phyloP scores from a whole-genome alignment of 2,888 invertebrate species.

The Microplitis manilae region DNA sequence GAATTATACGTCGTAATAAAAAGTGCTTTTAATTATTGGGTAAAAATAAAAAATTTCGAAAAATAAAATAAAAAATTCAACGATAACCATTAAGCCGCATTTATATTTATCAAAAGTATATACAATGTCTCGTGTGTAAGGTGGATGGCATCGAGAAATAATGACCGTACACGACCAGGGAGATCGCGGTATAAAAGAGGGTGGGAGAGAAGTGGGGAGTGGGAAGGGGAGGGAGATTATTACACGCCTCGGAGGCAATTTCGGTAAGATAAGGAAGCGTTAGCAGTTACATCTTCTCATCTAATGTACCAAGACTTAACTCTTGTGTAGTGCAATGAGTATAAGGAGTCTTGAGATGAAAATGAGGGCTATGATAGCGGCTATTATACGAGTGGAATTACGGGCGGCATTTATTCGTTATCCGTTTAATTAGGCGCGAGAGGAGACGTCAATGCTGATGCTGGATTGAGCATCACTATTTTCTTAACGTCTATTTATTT shows the following conservation, averaged over 20 bases:
- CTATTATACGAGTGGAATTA: slow-evolving; percentile 16
- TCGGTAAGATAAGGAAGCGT: slow-evolving; percentile 22
- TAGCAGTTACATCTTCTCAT: slow-evolving; percentile 6
- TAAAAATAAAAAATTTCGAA: neutral
- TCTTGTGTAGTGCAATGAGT: slow-evolving; percentile 4
- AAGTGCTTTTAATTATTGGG: too few relatives aligned
- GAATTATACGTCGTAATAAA: too few relatives aligned
- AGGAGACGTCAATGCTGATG: slow-evolving; percentile 27
- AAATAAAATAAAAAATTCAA: neutral
- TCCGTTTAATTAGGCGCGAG: slow-evolving; percentile 36
- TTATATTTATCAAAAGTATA: neutral
- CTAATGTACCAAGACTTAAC: neutral
- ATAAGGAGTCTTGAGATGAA: neutral
- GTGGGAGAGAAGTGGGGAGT: neutral
- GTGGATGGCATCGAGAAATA: neutral
- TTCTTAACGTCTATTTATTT: slow-evolving; percentile 1
- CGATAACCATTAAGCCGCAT: neutral
- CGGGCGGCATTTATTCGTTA: slow-evolving; percentile 30
- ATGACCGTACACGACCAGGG: too few relatives aligned
- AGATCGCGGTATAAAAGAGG: too few relatives aligned
- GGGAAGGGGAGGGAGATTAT: slow-evolving; percentile 9
- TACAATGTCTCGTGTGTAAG: neutral
- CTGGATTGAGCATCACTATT: slow-evolving; percentile 1
- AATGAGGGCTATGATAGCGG: slow-evolving; percentile 21
- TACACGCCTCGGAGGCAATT: slow-evolving; percentile 33